Base-by-base conservation (phyloP, 1,140 invertebrate species). In the Chironomus striatipennis region DNA sequence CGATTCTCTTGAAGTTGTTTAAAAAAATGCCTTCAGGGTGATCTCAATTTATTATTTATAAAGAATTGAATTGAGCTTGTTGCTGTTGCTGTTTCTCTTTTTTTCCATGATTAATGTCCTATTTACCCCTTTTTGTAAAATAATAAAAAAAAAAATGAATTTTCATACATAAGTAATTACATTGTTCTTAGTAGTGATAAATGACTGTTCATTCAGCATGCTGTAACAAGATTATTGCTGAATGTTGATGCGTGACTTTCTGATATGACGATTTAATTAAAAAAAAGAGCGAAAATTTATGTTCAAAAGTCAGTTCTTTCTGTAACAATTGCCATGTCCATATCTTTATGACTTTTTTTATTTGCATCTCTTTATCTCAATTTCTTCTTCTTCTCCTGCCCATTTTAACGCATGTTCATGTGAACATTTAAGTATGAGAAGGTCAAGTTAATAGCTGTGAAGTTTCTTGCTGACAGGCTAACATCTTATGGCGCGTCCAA, bases 191-290 rank as follows among this genome's bases (percentile, higher is more conserved):
- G 9, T 34, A 34, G 24, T 34, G 24, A 34, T 34, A 34, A 34
- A 34, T 34, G 24, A 34, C 24, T 34, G 24, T 34, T 34, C 24
- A 34, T 34, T 34, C 5, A 34, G 24, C 5, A 34, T 34, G 24
- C 5, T 34, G 24, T 57, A 57, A n/a, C n/a, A 15, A 57, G n/a
- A 57, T 57, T 57, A 57, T 57, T 47, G 2, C 1, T 10, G 7
- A 57, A 57, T 34, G 24, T 34, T 34, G 24, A 34, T 34, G 24
- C 24, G 24, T 34, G 9, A 12, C 47, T 15, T 57, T 57, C 5
- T 57, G 47, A 57, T 57, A n/a, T 57, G 47, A 57, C 47, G 47
- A 57, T 57, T 57, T 57, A 57, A 57, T 57, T 57, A 15, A n/a
- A 57, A 57, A 34, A 34, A 34, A 34, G 24, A 1, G 5, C 24